Conservation (phyloP, 1,140 invertebrate genomes). For the Zaprionus inermis region DNA sequence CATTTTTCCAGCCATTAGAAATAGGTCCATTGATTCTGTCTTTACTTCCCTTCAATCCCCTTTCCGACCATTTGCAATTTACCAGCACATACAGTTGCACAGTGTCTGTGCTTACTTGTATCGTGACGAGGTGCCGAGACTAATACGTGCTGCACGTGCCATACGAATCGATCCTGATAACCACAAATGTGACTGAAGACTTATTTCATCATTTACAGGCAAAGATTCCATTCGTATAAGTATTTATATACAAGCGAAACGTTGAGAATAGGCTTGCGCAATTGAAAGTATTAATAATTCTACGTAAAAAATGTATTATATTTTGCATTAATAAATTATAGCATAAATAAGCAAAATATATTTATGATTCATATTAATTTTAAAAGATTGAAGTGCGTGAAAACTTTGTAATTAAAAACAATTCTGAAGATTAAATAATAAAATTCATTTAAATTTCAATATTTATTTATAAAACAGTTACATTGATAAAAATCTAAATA, state of each 20-base stretch:
- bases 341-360: no score
- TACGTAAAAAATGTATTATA: no score
- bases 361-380: no score
- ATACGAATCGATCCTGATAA: not conserved
- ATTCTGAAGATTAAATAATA: no score
- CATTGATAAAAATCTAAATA: no score
- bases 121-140: not conserved
- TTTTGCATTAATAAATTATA: no score
- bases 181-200: slow-evolving; percentile 5
- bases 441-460: no score
- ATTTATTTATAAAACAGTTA: no score
- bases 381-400: no score
- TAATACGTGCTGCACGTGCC: slow-evolving; percentile 24
- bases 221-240: not conserved
- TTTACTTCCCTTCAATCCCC: not conserved
- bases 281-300: fast-evolving
- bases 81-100: not conserved
- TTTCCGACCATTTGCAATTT: slow-evolving; percentile 3
- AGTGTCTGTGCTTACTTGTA: not conserved
- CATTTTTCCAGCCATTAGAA: slow-evolving; percentile 21
- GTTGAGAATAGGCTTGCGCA: not conserved
- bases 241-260: not conserved
- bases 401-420: no score
- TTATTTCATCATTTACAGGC: not conserved
- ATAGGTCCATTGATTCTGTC: not conserved